phyloP scores from a whole-genome alignment of 2,797 vertebrate genomes.

The Sebastes iracundus region DNA sequence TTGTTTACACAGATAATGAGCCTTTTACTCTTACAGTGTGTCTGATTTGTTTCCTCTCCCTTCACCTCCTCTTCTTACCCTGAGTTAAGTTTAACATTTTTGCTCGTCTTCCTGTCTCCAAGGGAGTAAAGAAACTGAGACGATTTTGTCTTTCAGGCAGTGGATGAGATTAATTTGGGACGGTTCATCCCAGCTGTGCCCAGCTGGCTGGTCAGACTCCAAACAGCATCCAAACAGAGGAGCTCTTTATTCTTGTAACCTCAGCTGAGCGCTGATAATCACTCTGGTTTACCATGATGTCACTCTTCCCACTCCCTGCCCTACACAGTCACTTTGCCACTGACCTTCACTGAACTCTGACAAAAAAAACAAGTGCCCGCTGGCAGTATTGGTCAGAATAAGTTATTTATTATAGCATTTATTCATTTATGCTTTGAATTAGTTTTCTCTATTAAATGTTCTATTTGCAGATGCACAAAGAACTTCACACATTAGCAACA shows the following conservation, averaged over 20 bases:
- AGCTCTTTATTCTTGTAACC: conserved; percentile 48
- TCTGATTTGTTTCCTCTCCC: neutral
- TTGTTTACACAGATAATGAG: conserved; percentile 2
- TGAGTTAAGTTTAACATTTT: neutral
- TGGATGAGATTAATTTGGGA: conserved; percentile 4
- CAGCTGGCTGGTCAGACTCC: conserved; percentile 37
- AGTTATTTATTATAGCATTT: neutral
- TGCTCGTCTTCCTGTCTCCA: neutral
- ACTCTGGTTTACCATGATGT: conserved; percentile 41
- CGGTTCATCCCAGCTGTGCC: conserved; percentile 13
- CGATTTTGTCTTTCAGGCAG: neutral
- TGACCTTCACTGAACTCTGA: conserved; percentile 4
- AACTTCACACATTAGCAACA: neutral
- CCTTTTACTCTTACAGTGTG: neutral
- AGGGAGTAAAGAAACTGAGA: neutral
- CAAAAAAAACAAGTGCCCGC: neutral
- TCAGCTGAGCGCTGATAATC: conserved; percentile 11
- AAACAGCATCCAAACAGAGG: conserved; percentile 45
- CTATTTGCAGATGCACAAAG: neutral
- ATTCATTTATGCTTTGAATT: neutral
- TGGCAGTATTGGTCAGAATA: neutral
- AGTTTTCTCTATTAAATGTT: neutral
- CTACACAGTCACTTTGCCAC: neutral
- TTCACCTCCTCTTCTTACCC: neutral
- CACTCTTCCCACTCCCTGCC: conserved; percentile 34